Base-by-base conservation (phyloP, 2,113 vertebrate species). In the Neolamprologus falcicula region DNA sequence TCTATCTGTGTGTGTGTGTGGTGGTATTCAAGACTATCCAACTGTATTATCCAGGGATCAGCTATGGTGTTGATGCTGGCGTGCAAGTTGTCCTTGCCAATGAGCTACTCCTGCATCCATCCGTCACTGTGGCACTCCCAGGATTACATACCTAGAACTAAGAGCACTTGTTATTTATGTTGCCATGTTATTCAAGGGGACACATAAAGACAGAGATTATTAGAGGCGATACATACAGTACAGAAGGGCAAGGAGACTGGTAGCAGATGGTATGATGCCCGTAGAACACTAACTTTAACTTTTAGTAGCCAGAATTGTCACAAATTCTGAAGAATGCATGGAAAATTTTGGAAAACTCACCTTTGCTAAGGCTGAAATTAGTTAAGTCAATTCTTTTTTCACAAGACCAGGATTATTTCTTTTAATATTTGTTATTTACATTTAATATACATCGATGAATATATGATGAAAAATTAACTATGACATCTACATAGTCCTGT, bases 31-130 rank as follows among this genome's bases (percentile, higher is more conserved):
- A 85, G 78, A 86, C 83, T 73, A 92, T 92, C 90, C 86, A 93
- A 84, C 59, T 24, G 66, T 85, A 86, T 94, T 93, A 94, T 90
- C 87, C 85, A 9, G 87, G 92, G 90, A 94, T 95, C 86, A 94
- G 33, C 73, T n/a, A 17, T 26, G 85, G 89, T 91, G 92, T 91
- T 90, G 86, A 85, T 85, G 83, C 82, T 92, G 93, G 93, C 86
- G 86, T 86, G 86, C 84, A 71, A 83, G 61, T 86, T 86, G 90
- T 87, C 82, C 91, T 86, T 86, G 88, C 90, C 91, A 90, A 88
- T 88, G 93, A 90, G 83, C 84, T 90, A 24, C 82, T 61, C 55
- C 71, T 68, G 63, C 57, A 86, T 90, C 91, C 92, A 87, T 87
- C 91, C 78, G 85, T 79, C 59, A 28, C 68, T 9, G 14, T 54